These are phyloP conservation scores for Bhutanitis thaidina DNA, from an alignment of 2,888 invertebrate genomes.

Conservation along the genomic window DNA sequence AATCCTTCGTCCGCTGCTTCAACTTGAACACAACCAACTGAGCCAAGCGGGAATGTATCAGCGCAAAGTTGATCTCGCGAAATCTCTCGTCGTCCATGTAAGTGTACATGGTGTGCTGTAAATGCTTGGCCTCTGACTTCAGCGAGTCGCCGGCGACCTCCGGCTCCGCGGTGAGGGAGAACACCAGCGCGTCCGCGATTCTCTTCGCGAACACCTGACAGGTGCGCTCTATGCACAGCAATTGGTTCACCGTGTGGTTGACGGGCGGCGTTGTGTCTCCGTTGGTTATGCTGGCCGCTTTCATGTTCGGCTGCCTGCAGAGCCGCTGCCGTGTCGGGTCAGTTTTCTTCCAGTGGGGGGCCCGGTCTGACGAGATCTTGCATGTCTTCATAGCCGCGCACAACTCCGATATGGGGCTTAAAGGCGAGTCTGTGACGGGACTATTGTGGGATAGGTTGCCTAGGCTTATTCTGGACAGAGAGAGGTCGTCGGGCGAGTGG, in stretches of 20 bases:
- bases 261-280: conserved; percentile 44
- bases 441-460: conserved; percentile 36
- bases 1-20: conserved; percentile 60
- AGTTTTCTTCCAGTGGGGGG: conserved; percentile 52
- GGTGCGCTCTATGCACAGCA: conserved; percentile 66
- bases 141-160: conserved; percentile 79
- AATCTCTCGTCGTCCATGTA: conserved; percentile 85
- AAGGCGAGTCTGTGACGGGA: conserved; percentile 34
- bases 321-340: conserved; percentile 56
- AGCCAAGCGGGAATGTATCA: conserved; percentile 83
- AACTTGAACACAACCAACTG: conserved; percentile 82
- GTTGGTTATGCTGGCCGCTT: conserved; percentile 34
- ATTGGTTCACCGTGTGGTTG: conserved; percentile 62
- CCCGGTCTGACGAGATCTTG: conserved; percentile 64
- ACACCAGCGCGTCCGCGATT: conserved; percentile 81
- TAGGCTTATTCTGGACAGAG: conserved; percentile 53
- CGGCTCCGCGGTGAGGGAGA: conserved; percentile 76
- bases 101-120: conserved; percentile 83
- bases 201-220: conserved; percentile 84
- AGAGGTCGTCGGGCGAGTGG: conserved; percentile 47
- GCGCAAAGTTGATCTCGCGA: conserved; percentile 81
- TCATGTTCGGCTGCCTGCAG: conserved; percentile 51
- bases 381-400: conserved; percentile 80
- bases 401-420: conserved; percentile 81
- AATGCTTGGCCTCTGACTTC: conserved; percentile 84